Base-by-base conservation (phyloP, 2,113 vertebrate species). In the Menura novaehollandiae region DNA sequence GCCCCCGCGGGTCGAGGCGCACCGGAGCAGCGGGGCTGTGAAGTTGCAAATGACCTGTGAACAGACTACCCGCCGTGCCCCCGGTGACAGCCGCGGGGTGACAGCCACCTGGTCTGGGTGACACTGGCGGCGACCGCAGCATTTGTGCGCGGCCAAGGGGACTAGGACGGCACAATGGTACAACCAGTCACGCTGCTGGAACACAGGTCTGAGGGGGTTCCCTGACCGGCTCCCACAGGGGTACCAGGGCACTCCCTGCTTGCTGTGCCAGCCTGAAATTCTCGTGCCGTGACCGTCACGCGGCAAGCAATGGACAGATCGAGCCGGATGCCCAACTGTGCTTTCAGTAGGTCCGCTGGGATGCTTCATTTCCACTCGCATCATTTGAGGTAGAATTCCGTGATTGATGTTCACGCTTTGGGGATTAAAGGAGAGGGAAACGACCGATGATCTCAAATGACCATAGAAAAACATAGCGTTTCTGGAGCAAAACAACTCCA, bases 381-480 rank as follows among this genome's bases (percentile, higher is more conserved):
- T 89, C 88, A 87, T 90, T 87, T 93, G 64, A 91, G 88, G 88
- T 81, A 75, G 93, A 89, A 67, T 41, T 86, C 71, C 39, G 23
- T 88, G 92, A 82, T 17, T 89, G 76, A 35, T 77, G 56, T 75
- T 72, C 66, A 63, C 44, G 11, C 86, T 87, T 97, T 91, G 12
- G 72, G 89, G 88, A 91, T 63, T 97, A 96, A 96, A 97, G 63
- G 27, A 35, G 7, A 64, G 12, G 43, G 76, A 95, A 97, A 93
- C 26, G 24, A 94, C 82, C 10, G 19, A 53, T 84, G 92, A 90
- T 64, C 77, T 86, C 89, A 94, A 93, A 69, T 60, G 67, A 79
- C 49, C 35, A 2, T 7, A 69, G 85, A 17, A 88, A 95, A 94
- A 44, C 15, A 4, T 24, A 33, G 90, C 35, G 13, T 84, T 94